Conservation (phyloP, 1,140 invertebrate genomes). For the Drosophila navojoa region DNA sequence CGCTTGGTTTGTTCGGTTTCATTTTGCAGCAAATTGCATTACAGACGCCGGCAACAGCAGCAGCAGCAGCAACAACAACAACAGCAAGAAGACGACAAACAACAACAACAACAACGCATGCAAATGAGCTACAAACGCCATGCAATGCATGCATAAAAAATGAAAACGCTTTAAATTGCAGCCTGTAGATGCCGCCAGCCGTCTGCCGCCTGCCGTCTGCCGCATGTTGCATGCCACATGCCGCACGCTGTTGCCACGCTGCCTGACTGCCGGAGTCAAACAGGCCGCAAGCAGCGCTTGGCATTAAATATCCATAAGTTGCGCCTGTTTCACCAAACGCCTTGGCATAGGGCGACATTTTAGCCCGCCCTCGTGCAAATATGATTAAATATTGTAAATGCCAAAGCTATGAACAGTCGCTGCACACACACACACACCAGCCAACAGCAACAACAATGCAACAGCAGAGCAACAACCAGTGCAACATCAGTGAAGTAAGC, state of each 20-base stretch:
- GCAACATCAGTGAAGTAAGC: neutral
- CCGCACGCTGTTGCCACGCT: too few species aligned
- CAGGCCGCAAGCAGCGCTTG: slow-evolving; percentile 6
- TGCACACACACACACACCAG: slow-evolving; percentile 14
- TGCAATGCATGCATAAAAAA: slow-evolving; percentile 79
- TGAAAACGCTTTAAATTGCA: slow-evolving; percentile 69
- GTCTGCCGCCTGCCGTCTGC: slow-evolving; percentile 17
- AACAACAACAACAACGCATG: slow-evolving; percentile 67
- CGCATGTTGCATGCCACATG: neutral
- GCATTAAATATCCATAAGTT: slow-evolving; percentile 60
- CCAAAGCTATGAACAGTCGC: slow-evolving; percentile 59
- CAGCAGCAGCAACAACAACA: slow-evolving; percentile 27
- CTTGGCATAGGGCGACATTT: slow-evolving; percentile 50
- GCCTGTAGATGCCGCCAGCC: slow-evolving; percentile 12
- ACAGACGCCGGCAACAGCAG: slow-evolving; percentile 46
- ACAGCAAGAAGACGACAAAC: slow-evolving; percentile 29
- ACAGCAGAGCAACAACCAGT: slow-evolving; percentile 15
- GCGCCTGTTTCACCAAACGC: slow-evolving; percentile 12
- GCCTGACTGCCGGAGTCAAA: slow-evolving; percentile 2
- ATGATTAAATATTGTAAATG: slow-evolving; percentile 82
- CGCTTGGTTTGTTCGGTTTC: slow-evolving; percentile 62
- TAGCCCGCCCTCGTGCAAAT: slow-evolving; percentile 55
- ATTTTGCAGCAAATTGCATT: slow-evolving; percentile 76
- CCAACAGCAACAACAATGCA: slow-evolving; percentile 31
- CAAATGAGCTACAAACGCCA: slow-evolving; percentile 78